Evolutionary conservation across 1,140 invertebrate species (phyloP), one percentile per base, ranked within the genome.

Genomic region (Holotrichia oblita): DNA sequence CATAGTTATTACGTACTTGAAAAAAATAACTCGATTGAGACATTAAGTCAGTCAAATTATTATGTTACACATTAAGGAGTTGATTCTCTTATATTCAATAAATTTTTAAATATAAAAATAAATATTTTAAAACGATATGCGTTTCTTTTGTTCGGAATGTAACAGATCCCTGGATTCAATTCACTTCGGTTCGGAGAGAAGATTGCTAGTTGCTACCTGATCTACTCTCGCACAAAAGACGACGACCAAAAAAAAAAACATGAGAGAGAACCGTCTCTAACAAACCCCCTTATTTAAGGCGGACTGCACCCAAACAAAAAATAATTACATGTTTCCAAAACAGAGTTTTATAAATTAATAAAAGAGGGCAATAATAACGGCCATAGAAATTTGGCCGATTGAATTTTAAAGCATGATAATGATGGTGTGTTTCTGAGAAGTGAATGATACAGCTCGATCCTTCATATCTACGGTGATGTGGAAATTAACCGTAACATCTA

Each of bases 321-420:
- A 55, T 55, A 55, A 55, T 55, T 55, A 55, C 48, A 55, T 55
- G 48, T 55, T 55, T 55, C 48, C 48, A 55, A 55, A 55, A 55
- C 48, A 55, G 48, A 55, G 48, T 17, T 55, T 55, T 55, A 55
- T 55, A 55, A 55, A 55, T 55, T 55, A 55, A 55, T 55, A 55
- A 55, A 55, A 17, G 48, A n/a, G 48, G 48, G 14, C 17, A 55
- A 55, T 55, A 55, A 55, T 55, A 55, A 55, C 48, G 48, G 14
- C 48, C 48, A 55, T 55, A 55, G 48, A 55, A 55, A 55, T 55
- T n/a, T 17, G 48, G 14, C 12, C 48, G 48, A 55, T 55, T 55
- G 48, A 55, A 55, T 55, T 55, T 17, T 55, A 55, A 55, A 55
- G 14, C 14, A 48, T n/a, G 44, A 48, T 48, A n/a, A 55, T 55